phyloP scores from a whole-genome alignment of 2,113 vertebrate species.

The Panthera leo region DNA sequence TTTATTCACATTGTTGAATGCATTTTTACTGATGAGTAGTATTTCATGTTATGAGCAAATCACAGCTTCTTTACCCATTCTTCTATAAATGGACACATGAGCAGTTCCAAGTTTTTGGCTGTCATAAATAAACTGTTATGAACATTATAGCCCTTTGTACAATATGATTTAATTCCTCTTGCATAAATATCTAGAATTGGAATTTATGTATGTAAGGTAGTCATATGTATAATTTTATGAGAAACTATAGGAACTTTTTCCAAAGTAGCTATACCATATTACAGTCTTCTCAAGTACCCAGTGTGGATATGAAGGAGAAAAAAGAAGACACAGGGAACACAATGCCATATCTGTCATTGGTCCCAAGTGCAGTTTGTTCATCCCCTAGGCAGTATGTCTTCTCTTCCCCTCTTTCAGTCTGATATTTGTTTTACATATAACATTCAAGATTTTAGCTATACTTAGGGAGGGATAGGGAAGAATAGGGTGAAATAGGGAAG shows the following conservation, averaged over 20 bases:
- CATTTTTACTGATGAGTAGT: not conserved
- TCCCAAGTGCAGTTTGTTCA: not conserved
- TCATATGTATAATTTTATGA: not conserved
- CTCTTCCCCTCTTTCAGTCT: not conserved
- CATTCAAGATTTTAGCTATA: not conserved
- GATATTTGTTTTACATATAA: not conserved
- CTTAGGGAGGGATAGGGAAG: not conserved
- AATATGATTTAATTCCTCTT: not conserved
- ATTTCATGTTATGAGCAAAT: not conserved
- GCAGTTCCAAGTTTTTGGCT: not conserved
- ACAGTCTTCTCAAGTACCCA: not conserved
- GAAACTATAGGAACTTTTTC: not conserved
- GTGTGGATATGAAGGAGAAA: not conserved
- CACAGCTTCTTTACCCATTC: not conserved
- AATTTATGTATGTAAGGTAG: not conserved
- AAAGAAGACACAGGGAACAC: not conserved
- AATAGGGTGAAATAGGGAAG: not conserved
- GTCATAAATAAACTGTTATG: not conserved
- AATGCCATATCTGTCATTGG: not conserved
- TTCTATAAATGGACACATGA: not conserved
- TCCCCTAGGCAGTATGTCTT: not conserved
- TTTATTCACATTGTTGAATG: not conserved
- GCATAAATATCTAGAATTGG: not conserved
- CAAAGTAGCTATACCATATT: not conserved
- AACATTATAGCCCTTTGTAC: not conserved